Evolutionary conservation across 2,113 vertebrate species (phyloP).

Genomic region (Ranitomeya imitator): DNA sequence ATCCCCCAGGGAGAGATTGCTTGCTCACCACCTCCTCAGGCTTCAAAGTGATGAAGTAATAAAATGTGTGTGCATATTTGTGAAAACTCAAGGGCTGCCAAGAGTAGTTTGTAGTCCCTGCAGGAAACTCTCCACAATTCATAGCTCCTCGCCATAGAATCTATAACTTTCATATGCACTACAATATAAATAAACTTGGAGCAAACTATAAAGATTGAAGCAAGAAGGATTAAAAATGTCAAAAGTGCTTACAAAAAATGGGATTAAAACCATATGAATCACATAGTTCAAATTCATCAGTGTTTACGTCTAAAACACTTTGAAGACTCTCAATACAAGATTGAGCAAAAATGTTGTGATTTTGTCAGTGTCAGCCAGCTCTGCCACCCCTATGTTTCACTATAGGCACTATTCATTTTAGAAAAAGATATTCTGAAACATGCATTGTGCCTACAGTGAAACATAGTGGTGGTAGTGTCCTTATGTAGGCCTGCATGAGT

Average conservation of each 20-base stretch:
- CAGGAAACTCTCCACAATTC: neutral
- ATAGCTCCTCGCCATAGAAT: neutral
- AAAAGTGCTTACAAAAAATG: neutral
- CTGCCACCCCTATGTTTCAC: too few species aligned
- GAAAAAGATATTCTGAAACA: too few species aligned
- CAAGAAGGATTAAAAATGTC: neutral
- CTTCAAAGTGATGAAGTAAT: neutral
- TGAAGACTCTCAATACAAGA: too few species aligned
- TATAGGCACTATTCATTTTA: too few species aligned
- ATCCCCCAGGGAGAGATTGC: neutral
- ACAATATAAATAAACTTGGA: neutral
- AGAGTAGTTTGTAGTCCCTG: slow-evolving; percentile 2
- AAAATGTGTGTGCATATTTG: neutral
- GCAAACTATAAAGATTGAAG: neutral
- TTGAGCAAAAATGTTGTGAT: too few species aligned
- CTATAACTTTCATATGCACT: neutral
- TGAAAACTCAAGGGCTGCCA: neutral
- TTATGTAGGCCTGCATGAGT: too few species aligned
- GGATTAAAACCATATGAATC: neutral
- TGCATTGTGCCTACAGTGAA: too few species aligned
- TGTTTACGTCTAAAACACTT: too few species aligned
- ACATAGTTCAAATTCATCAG: too few species aligned
- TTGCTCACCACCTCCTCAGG: neutral
- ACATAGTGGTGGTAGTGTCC: too few species aligned
- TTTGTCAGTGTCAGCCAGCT: too few species aligned